Evolutionary conservation across 2,888 invertebrate species (phyloP).

Genomic region (Yponomeuta plumbellus): DNA sequence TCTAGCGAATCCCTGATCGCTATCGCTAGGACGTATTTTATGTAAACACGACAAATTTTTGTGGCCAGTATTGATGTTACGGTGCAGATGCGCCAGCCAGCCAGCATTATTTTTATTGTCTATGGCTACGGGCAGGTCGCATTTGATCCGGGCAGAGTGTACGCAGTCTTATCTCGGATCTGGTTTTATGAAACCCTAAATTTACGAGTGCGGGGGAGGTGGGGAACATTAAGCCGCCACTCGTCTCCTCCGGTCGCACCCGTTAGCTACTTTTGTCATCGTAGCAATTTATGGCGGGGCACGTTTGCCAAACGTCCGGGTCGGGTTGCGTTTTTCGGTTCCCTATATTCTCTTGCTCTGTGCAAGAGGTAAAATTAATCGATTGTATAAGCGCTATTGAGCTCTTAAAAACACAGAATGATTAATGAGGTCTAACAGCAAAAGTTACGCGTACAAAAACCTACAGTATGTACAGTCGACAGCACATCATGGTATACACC

Average conservation of each 20-base stretch:
- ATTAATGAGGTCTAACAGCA: background rate
- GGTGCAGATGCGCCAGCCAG: conserved; percentile 70
- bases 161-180: conserved; percentile 72
- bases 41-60: conserved; percentile 73
- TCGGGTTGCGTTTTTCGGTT: conserved; percentile 14
- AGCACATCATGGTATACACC: too few relatives aligned
- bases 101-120: conserved; percentile 70
- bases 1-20: conserved; percentile 63
- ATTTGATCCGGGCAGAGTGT: conserved; percentile 71
- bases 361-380: background rate
- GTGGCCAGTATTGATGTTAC: conserved; percentile 46
- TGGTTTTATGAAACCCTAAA: conserved; percentile 78
- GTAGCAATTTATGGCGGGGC: conserved; percentile 66
- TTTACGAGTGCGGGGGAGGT: conserved; percentile 73
- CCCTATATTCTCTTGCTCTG: background rate
- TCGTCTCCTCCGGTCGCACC: conserved; percentile 58
- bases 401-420: background rate
- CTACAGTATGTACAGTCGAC: too few relatives aligned
- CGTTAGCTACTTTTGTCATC: conserved; percentile 73
- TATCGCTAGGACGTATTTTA: conserved; percentile 66
- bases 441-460: too few relatives aligned
- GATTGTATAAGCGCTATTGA: background rate
- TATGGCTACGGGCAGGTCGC: conserved; percentile 54
- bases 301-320: conserved; percentile 54
- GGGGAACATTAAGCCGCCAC: conserved; percentile 67